phyloP scores from a whole-genome alignment of 1,140 invertebrate species.

The Tyrophagus putrescentiae region DNA sequence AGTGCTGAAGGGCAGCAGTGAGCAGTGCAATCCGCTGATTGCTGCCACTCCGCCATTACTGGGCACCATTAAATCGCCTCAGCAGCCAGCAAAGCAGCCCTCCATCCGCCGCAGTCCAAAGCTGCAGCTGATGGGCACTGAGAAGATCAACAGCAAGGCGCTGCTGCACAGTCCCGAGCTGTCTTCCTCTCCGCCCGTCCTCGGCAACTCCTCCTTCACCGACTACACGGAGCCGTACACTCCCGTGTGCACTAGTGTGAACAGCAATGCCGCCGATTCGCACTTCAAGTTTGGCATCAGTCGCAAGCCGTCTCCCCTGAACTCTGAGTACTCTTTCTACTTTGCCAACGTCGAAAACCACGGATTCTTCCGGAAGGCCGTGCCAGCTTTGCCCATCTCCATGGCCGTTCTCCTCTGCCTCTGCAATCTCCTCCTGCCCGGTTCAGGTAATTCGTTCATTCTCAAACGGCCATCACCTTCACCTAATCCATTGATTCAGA shows the following conservation, averaged over 20 bases:
- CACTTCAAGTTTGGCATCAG: background rate
- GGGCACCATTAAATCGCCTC: too few relatives aligned
- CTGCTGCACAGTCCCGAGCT: constrained; percentile 2
- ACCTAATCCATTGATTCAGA: background rate
- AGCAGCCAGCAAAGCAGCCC: background rate
- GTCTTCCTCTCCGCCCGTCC: constrained; percentile 4
- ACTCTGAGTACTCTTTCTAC: background rate
- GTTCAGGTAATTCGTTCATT: constrained; percentile 36
- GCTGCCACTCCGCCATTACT: too few relatives aligned
- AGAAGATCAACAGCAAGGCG: background rate
- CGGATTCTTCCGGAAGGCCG: constrained; percentile 37
- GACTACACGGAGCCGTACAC: constrained; percentile 4
- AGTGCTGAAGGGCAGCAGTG: too few relatives aligned
- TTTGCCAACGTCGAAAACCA: constrained; percentile 33
- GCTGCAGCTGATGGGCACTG: background rate
- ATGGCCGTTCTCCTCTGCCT: constrained; percentile 37
- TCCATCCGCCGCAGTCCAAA: background rate
- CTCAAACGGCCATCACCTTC: background rate
- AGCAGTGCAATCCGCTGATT: too few relatives aligned
- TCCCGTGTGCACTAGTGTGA: background rate
- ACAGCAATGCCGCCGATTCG: background rate
- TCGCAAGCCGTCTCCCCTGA: background rate
- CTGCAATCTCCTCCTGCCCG: constrained; percentile 38
- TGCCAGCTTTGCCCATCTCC: constrained; percentile 37
- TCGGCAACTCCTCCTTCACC: background rate